Base-by-base conservation (phyloP, 2,888 invertebrate genomes). In the Conops quadrifasciatus region DNA sequence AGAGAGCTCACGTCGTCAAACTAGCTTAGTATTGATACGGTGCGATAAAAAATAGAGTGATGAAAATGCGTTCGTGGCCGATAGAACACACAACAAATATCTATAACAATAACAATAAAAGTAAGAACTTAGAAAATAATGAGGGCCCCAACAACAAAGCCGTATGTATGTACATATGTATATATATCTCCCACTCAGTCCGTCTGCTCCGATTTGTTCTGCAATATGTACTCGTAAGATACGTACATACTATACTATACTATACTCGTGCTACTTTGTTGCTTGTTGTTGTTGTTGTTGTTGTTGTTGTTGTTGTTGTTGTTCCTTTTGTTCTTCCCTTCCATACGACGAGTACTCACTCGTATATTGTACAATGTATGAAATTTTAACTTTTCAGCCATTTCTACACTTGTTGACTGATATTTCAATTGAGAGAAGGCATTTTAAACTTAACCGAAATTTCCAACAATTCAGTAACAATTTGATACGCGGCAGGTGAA, bases 401-500 rank as follows among this genome's bases (percentile, higher is more conserved):
- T 56, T 66, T 56, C n/a, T 45, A 67, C 76, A 21, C 67, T 70
- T 71, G 72, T 71, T 73, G 72, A 73, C 74, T 81, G 81, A 80
- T 78, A 74, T 74, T 72, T 63, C 69, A 60, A 71, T 68, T 71
- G 74, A 36, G 36, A 36, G 36, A 9, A 74, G 76, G 74, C 80
- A 80, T 83, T 82, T 83, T 81, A 80, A 84, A 84, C 81, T 82
- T 79, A 77, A 80, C 78, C 79, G 77, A 82, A 80, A 78, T 78
- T 78, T 80, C 75, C 74, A 78, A 82, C 78, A 74, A 77, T 80
- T 84, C 82, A 84, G 84, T 84, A 80, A 80, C 78, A 78, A 80
- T 81, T 79, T 77, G 79, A 81, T 78, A 82, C 83, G 85, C 84
- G 84, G 79, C 85, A 82, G 81, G 85, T 84, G 83, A 81, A 85